Conservation (phyloP, 2,113 vertebrate genomes). For the Engystomops pustulosus region DNA sequence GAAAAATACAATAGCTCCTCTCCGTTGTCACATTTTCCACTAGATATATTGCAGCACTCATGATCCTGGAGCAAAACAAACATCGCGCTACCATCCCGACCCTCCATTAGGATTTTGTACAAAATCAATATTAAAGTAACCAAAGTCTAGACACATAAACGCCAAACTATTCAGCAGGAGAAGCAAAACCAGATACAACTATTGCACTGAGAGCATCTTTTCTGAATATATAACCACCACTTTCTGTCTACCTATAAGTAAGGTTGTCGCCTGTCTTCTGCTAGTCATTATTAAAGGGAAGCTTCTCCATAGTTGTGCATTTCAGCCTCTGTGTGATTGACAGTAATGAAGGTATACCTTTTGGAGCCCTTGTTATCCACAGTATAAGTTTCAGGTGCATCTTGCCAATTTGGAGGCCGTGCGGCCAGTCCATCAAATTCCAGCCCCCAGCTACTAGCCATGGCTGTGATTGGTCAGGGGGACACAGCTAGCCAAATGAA, state of each 20-base stretch:
- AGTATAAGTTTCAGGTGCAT: too few species aligned
- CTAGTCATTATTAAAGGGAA: not conserved
- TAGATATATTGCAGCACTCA: constrained; percentile 64
- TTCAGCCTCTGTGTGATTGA: too few species aligned
- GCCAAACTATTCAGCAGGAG: constrained; percentile 78
- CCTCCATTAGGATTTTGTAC: constrained; percentile 71
- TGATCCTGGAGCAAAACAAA: constrained; percentile 63
- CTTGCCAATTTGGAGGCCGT: too few species aligned
- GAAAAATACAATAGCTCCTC: not conserved
- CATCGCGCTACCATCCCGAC: constrained; percentile 59
- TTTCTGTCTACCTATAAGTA: not conserved
- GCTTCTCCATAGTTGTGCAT: too few species aligned
- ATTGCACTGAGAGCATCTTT: constrained; percentile 85
- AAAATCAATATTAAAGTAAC: constrained; percentile 77
- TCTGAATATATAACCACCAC: constrained; percentile 75
- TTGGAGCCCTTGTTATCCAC: too few species aligned
- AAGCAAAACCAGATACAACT: constrained; percentile 79
- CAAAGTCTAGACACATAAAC: constrained; percentile 80
- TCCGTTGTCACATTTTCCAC: constrained; percentile 27
- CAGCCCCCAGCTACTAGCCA: too few species aligned
- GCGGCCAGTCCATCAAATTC: too few species aligned
- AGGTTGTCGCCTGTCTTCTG: not conserved
- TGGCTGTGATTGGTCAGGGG: too few species aligned
- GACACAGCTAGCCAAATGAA: too few species aligned
- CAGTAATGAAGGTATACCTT: too few species aligned